Base-by-base conservation (phyloP, 2,113 vertebrate species). In the Bothrops jararaca region DNA sequence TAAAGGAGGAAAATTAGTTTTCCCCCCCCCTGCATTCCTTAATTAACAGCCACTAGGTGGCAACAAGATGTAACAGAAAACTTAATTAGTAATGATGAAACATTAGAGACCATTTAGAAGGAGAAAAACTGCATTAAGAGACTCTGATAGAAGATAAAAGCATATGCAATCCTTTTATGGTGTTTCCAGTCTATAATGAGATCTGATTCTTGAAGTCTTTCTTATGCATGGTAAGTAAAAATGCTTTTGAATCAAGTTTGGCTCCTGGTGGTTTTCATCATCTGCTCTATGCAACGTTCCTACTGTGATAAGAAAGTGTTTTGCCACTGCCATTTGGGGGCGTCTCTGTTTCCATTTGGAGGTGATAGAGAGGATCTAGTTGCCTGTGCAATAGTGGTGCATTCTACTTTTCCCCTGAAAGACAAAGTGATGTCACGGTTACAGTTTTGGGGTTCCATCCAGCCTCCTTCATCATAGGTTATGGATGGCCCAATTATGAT, bases 31-130 rank as follows among this genome's bases (percentile, higher is more conserved):
- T 0, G 3, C 50, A 3, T 3, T 18, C 42, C 50, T 60, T n/a
- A 50, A 85, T 85, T 57, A 85, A 20, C 23, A 60, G 52, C 92
- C 92, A 13, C 92, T 92, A 86, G 92, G 88, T 92, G 88, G 92
- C 92, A 53, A 42, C 42, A 86, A 24, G 54, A 58, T 60, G 26
- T 53, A 92, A 58, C 12, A 39, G 1, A 90, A 23, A 56, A 26
- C 57, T 26, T 13, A 45, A 56, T 58, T 12, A 34, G 12, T 20
- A 48, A 89, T 29, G 23, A 89, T 48, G 23, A 89, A 60, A 48
- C 6, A 7, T 24, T 57, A 89, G 22, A 10, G 85, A 50, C 22
- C 13, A 69, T 29, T 80, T 20, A 26, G 60, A 10, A n/a, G 45
- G 29, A 12, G 23, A 89, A 22, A 50, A 10, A 60, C 6, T 39